Conservation (phyloP, 2,888 invertebrate genomes). For the Lepidocyrtoides sp. region DNA sequence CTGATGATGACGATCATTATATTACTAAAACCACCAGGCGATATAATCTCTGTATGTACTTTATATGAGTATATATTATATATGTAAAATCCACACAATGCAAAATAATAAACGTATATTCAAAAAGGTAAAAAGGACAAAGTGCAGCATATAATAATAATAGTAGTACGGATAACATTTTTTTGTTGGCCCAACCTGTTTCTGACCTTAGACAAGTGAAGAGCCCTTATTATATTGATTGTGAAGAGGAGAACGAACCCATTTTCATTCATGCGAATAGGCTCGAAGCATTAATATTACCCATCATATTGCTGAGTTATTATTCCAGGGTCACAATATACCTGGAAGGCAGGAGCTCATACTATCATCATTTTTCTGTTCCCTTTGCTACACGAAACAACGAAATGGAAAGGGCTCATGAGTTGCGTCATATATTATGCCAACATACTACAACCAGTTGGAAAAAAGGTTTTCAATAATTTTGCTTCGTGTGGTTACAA, state of each 20-base stretch:
- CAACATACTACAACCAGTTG: background rate
- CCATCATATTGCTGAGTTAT: background rate
- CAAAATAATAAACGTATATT: background rate
- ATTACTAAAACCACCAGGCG: too few relatives aligned
- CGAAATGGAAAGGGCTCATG: constrained; percentile 21
- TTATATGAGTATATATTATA: too few relatives aligned
- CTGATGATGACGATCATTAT: constrained; percentile 10
- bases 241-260: constrained; percentile 25
- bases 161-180: background rate
- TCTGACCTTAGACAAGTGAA: constrained; percentile 69
- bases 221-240: constrained; percentile 62
- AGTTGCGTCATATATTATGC: background rate
- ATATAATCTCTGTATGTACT: too few relatives aligned
- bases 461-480: background rate
- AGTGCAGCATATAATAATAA: background rate
- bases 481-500: background rate
- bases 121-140: background rate
- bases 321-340: constrained; percentile 36
- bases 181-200: constrained; percentile 50
- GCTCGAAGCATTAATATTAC: too few relatives aligned
- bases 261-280: background rate
- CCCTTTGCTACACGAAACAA: too few relatives aligned
- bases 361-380: background rate
- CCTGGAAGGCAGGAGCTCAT: constrained; percentile 9
- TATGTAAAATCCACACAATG: too few relatives aligned